These are phyloP conservation scores for Elegia similella DNA, from an alignment of 2,888 invertebrate genomes.

Conservation along the genomic window DNA sequence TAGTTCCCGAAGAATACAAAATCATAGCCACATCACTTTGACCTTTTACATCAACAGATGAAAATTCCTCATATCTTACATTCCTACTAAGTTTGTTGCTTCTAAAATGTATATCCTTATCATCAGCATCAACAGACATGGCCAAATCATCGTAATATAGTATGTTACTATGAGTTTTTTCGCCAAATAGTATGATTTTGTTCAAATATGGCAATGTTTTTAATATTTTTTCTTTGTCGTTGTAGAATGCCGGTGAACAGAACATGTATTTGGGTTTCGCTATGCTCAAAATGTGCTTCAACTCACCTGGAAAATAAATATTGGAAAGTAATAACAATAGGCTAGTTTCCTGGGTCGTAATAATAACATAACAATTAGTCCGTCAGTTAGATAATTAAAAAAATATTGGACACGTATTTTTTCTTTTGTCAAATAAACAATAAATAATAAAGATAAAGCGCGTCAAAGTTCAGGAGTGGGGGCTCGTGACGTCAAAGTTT, in stretches of 20 bases:
- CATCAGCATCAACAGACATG: background rate
- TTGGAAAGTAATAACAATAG: too few species aligned
- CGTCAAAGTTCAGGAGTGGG: too few species aligned
- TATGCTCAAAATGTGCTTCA: constrained; percentile 82
- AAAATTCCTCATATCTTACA: constrained; percentile 28
- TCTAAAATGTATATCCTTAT: background rate
- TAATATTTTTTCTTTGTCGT: constrained; percentile 30
- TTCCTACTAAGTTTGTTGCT: constrained; percentile 22
- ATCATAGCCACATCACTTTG: constrained; percentile 31
- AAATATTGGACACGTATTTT: too few species aligned
- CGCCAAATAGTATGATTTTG: constrained; percentile 83
- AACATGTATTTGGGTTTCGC: constrained; percentile 84
- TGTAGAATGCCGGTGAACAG: constrained; percentile 63
- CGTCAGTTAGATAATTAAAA: too few species aligned
- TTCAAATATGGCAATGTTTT: constrained; percentile 37
- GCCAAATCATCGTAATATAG: constrained; percentile 29
- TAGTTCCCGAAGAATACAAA: constrained; percentile 42
- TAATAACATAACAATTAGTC: too few species aligned
- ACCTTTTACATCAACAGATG: constrained; percentile 28
- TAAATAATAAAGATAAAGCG: too few species aligned
- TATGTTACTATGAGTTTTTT: constrained; percentile 11
- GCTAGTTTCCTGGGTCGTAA: too few species aligned
- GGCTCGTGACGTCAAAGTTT: too few species aligned
- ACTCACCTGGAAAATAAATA: constrained; percentile 77
- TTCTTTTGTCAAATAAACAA: too few species aligned